Evolutionary conservation across 1,140 invertebrate genomes (phyloP), one percentile per base, ranked within the genome.

Genomic region (Aphis craccivora): DNA sequence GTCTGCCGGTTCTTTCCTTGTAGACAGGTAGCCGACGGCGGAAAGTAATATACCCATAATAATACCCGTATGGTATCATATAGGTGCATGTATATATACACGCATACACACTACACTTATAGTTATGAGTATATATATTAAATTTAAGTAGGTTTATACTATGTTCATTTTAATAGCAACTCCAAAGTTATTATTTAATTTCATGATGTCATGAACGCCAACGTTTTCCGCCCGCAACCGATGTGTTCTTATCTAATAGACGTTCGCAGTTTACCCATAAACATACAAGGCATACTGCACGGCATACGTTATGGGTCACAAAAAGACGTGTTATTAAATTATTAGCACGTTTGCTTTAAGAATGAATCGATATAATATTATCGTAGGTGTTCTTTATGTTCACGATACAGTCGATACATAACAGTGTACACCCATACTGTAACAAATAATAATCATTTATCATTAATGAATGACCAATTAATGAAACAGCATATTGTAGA

Each of bases 141-240:
- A 40, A 48, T 35, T 35, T 30, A 51, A 35, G 87, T 51, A 48
- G 43, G 45, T 43, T 87, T 88, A 88, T n/a, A n/a, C n/a, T n/a
- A 86, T 45, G 40, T 48, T 22, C 86, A 20, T 87, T 87, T 51
- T 48, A 48, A 48, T 45, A 87, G 43, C 18, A 48, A 86, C 86
- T n/a, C 20, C 48, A 30, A 55, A 89, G 88, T 55, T 89, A 89
- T 89, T 89, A 55, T 89, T 89, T 89, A 89, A 89, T 55, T 76
- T 76, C 45, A 18, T 83, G 91, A 92, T 92, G 91, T 92, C 91
- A 92, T 83, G 35, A 35, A 92, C 91, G 91, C 91, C 91, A 92
- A 92, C 91, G 91, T 51, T 83, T 83, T 92, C 76, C 91, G 91
- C 67, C 45, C 30, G 67, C 51, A 23, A 92, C 76, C 76, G 14